A percentile compares a stretch with the other conserved stretches of the same genome.
Conservation (phyloP, 1,140 invertebrate species). For the Trinorchestia longiramus region DNA sequence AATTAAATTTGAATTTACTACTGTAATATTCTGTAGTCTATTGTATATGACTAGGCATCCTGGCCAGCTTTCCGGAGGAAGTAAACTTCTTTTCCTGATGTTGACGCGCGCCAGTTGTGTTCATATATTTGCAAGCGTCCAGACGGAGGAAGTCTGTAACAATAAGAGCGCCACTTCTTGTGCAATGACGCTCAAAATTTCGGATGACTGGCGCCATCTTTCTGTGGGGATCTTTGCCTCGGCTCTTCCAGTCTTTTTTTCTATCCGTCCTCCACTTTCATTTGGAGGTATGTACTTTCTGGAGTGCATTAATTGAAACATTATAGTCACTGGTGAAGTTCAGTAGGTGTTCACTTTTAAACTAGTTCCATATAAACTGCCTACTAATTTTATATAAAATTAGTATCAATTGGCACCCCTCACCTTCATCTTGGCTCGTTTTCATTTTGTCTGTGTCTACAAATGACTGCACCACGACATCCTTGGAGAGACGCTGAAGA, state of each 20-base stretch:
- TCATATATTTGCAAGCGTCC: not conserved
- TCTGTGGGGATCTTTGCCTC: not conserved
- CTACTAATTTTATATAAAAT: too few species aligned
- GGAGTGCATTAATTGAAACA: not conserved
- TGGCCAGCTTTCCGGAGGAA: not conserved
- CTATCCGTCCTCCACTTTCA: not conserved
- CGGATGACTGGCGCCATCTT: conserved; percentile 5
- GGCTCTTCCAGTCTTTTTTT: not conserved
- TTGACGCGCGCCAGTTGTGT: not conserved
- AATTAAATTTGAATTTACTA: not conserved
- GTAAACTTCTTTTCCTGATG: not conserved
- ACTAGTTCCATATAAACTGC: too few species aligned
- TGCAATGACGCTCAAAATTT: conserved; percentile 29
- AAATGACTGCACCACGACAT: too few species aligned
- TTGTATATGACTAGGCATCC: not conserved
- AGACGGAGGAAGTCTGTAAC: not conserved
- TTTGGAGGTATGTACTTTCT: not conserved
- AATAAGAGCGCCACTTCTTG: conserved; percentile 14
- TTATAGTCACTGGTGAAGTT: not conserved
- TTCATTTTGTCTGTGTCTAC: too few species aligned
- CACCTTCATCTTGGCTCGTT: too few species aligned
- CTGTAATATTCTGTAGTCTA: not conserved
- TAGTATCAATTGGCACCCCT: too few species aligned
- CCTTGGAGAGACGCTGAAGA: too few species aligned
- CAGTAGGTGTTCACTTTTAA: not conserved